A percentile compares a stretch with the other conserved stretches of the same genome.
phyloP scores from a whole-genome alignment of 2,113 vertebrate species.

The Plestiodon gilberti region DNA sequence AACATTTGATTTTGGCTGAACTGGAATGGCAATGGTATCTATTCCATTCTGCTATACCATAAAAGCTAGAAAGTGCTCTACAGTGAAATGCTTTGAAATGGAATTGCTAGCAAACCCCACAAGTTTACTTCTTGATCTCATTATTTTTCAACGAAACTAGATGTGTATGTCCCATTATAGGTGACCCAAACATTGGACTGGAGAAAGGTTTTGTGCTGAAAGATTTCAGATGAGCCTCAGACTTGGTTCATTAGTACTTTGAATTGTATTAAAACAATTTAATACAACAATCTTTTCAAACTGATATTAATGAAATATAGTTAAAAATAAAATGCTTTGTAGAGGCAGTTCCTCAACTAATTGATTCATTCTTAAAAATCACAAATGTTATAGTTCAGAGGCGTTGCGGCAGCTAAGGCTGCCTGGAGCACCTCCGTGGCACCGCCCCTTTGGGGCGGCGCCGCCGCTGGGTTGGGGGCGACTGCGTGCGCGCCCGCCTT shows the following conservation, averaged over 20 bases:
- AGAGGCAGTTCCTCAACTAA: neutral
- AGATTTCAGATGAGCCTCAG: neutral
- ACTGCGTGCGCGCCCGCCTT: too few relatives aligned
- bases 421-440: too few relatives aligned
- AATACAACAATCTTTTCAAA: neutral
- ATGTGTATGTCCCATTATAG: neutral
- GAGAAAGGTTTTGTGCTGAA: neutral
- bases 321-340: neutral
- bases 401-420: too few relatives aligned
- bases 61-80: neutral
- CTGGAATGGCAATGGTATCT: neutral
- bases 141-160: neutral
- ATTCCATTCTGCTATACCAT: conserved; percentile 1
- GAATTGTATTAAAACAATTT: neutral
- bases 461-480: too few relatives aligned
- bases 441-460: too few relatives aligned
- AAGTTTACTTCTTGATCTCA: neutral
- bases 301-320: neutral
- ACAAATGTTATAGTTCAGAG: neutral
- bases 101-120: neutral
- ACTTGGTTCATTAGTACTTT: neutral
- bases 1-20: conserved; percentile 5
- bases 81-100: neutral
- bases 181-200: neutral
- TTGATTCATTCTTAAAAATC: neutral